phyloP scores from a whole-genome alignment of 37 sponge, comb jelly and placozoan species.

The Mnemiopsis leidyi region DNA sequence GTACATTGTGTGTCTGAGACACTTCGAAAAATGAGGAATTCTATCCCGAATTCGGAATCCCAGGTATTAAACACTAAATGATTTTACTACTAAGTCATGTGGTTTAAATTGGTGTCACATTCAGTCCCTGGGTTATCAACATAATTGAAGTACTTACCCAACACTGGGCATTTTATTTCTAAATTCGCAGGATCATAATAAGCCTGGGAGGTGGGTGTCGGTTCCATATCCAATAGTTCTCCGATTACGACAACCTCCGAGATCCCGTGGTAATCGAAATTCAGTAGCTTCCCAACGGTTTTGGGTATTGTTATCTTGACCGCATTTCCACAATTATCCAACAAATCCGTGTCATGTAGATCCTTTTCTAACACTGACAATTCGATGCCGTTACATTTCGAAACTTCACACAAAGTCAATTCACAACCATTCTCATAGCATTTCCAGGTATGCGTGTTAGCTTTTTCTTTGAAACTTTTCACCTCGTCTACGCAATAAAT shows the following conservation, averaged over 20 bases:
- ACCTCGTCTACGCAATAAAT: background rate
- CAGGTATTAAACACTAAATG: too few relatives aligned
- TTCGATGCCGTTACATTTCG: background rate
- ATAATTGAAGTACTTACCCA: too few relatives aligned
- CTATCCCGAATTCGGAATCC: too few relatives aligned
- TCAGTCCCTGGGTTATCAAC: too few relatives aligned
- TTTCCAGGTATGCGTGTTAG: background rate
- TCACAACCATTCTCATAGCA: background rate
- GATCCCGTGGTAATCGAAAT: background rate
- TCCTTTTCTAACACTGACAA: background rate
- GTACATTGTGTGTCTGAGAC: too few relatives aligned
- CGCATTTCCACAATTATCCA: background rate
- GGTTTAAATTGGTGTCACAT: too few relatives aligned
- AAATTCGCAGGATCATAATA: too few relatives aligned
- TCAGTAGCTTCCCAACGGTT: background rate
- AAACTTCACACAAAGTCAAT: background rate
- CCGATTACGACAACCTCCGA: background rate
- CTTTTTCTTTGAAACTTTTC: background rate
- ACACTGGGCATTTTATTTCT: too few relatives aligned
- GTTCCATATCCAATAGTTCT: background rate
- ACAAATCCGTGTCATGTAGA: background rate
- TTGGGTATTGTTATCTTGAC: background rate
- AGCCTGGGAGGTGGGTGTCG: background rate
- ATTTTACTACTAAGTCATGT: too few relatives aligned
- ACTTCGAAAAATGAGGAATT: too few relatives aligned